A percentile compares a stretch with the other conserved stretches of the same genome.
Conservation (phyloP, 1,140 invertebrate species). For the Eubasilissa regina region DNA sequence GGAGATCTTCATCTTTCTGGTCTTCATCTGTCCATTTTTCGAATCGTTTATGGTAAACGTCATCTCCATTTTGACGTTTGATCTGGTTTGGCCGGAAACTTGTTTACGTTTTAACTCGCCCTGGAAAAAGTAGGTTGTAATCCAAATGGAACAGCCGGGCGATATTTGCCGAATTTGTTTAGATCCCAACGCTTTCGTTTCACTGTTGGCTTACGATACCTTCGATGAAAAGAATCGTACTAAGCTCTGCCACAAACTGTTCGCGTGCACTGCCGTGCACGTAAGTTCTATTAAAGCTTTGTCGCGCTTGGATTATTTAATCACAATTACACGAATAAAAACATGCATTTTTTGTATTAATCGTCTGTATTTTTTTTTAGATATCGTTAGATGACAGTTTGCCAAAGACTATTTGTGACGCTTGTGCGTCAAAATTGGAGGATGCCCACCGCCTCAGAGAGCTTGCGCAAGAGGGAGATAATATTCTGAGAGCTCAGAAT, state of each 20-base stretch:
- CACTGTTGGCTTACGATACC: conserved; percentile 7
- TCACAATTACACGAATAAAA: neutral
- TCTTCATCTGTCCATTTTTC: too few relatives aligned
- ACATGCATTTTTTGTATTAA: neutral
- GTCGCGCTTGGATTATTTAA: neutral
- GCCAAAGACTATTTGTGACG: conserved; percentile 38
- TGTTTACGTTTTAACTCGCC: conserved; percentile 1
- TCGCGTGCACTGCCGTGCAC: conserved; percentile 25
- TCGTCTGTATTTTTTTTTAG: conserved; percentile 38
- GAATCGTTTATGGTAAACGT: conserved; percentile 9
- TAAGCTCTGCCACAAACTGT: conserved; percentile 21
- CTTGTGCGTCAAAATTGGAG: conserved; percentile 22
- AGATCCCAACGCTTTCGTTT: conserved; percentile 3
- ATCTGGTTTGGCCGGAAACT: neutral
- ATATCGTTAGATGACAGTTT: conserved; percentile 31
- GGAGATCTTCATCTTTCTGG: too few relatives aligned
- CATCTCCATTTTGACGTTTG: neutral
- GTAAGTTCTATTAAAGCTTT: conserved; percentile 6
- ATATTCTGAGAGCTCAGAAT: conserved; percentile 4
- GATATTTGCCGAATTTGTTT: conserved; percentile 37
- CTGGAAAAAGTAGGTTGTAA: neutral
- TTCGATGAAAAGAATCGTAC: conserved; percentile 2
- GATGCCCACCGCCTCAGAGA: conserved; percentile 35
- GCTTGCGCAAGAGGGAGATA: conserved; percentile 42
- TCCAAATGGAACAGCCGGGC: conserved; percentile 10